phyloP scores from a whole-genome alignment of 2,113 vertebrate genomes.

The Sitta europaea region DNA sequence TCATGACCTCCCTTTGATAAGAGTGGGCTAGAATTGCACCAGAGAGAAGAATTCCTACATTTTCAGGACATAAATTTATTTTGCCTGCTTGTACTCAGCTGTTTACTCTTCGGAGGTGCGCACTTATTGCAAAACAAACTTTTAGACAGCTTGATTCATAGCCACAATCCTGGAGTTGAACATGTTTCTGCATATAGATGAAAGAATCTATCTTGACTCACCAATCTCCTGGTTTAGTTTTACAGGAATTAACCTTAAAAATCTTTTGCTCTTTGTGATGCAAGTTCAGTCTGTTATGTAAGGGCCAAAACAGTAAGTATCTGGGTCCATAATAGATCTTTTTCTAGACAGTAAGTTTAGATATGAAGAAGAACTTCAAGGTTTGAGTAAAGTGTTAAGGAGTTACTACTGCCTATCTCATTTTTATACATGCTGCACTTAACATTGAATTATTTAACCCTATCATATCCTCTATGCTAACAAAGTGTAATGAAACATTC shows the following conservation, averaged over 20 bases:
- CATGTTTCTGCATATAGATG: not conserved
- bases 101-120: not conserved
- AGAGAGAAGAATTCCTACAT: not conserved
- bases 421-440: not conserved
- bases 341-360: not conserved
- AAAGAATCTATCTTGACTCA: not conserved
- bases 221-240: not conserved
- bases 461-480: not conserved
- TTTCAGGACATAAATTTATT: not conserved
- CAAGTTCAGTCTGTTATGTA: not conserved
- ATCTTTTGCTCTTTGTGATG: not conserved
- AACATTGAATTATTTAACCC: not conserved
- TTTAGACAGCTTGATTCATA: not conserved
- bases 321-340: accelerated
- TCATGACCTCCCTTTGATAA: not conserved
- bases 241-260: not conserved
- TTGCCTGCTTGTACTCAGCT: not conserved
- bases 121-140: not conserved
- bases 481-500: not conserved
- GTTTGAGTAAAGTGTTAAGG: not conserved
- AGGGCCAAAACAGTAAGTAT: not conserved
- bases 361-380: not conserved
- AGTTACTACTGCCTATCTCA: not conserved
- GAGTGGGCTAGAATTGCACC: not conserved
- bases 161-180: not conserved